Conservation (phyloP, 2,113 vertebrate species). For the Pteruthius melanotis region DNA sequence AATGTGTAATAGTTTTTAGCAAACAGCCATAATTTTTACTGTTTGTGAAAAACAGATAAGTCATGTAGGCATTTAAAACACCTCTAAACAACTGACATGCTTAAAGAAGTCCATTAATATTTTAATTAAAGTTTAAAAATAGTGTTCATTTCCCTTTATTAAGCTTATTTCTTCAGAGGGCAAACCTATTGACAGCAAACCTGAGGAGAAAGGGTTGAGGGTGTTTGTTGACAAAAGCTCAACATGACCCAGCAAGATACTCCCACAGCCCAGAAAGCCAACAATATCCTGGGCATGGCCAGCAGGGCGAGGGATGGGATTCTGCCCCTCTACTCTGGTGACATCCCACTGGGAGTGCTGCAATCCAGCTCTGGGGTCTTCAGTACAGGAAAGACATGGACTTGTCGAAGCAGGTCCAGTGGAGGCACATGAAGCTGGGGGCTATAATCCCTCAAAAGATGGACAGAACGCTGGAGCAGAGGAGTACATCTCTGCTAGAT, state of each 20-base stretch:
- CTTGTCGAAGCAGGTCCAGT: neutral
- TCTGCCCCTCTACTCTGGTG: neutral
- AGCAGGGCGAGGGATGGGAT: neutral
- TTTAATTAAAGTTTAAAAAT: constrained; percentile 52
- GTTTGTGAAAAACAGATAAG: constrained; percentile 13
- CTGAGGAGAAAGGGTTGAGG: neutral
- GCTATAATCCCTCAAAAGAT: neutral
- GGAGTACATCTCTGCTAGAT: neutral
- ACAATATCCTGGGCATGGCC: neutral
- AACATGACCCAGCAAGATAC: neutral
- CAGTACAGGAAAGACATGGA: neutral
- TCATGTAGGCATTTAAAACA: neutral
- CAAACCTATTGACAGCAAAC: neutral
- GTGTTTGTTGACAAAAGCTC: neutral
- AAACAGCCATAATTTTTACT: constrained; percentile 35
- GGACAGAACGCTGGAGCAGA: neutral
- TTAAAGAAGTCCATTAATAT: constrained; percentile 26
- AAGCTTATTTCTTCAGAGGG: neutral
- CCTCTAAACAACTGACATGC: neutral
- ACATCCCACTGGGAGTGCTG: too few species aligned
- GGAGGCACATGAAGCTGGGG: neutral
- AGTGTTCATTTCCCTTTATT: neutral
- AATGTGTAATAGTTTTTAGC: constrained; percentile 32
- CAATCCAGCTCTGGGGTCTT: neutral
- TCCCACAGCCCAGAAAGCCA: neutral